Base-by-base conservation (phyloP, 2,888 invertebrate genomes). In the Gasteruption jaculator region DNA sequence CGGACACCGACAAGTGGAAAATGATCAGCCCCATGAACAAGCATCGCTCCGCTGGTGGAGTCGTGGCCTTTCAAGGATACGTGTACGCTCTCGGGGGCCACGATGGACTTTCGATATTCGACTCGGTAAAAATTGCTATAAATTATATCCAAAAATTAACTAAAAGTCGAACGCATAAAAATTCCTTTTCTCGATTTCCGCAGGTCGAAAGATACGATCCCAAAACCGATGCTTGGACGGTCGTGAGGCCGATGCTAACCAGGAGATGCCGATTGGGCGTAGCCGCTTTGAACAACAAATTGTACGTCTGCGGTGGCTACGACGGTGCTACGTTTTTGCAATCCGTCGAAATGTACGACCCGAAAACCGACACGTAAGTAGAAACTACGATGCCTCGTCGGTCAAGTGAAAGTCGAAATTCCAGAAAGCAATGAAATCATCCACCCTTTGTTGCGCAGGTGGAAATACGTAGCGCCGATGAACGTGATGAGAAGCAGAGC, bases 61-160 rank as follows among this genome's bases (percentile, higher is more conserved):
- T 85, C 3, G 80, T 83, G 3, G 78, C 83, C 12, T 76, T 81
- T 60, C 75, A 78, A 67, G 85, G 86, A 22, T 83, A 80, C 58
- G 82, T 90, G 39, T 89, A 86, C 66, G 87, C 86, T 1, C 74
- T 91, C 27, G 92, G 91, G 11, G 91, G 91, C 0, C 91, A 91
- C 63, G 91, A 91, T 72, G 91, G 91, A 0, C 73, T 90, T 11
- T 86, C 87, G 5, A 91, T 91, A 56, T 90, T 89, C 68, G 87
- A 89, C 71, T 87, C 87, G 2, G 88, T 81, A 62, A 68, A 73
- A 38, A 15, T 11, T 6, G 6, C 6, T n/a, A n/a, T n/a, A n/a
- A n/a, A n/a, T n/a, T n/a, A n/a, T n/a, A n/a, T n/a, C 3, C 7
- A 35, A 24, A 15, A 24, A 26, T 22, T 12, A 26, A 26, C 14